Conservation (phyloP, 92 coral and sea anemone species). For the Zoanthus solanderi region DNA sequence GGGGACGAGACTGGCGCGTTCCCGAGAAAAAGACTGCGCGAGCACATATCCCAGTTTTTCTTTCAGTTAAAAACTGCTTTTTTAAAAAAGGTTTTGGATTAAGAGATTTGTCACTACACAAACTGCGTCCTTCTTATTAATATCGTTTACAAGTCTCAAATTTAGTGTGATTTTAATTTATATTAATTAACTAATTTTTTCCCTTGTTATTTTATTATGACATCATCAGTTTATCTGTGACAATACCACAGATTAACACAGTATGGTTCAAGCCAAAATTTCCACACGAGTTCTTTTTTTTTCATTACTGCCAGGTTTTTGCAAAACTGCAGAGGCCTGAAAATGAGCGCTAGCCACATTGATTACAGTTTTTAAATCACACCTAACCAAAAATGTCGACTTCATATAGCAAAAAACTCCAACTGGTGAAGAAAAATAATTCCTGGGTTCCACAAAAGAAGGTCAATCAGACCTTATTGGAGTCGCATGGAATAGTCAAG, state of each 20-base stretch:
- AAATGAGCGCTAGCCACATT: background rate
- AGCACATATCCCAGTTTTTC: too few relatives aligned
- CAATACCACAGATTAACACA: background rate
- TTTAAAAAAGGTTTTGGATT: too few relatives aligned
- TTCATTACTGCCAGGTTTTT: background rate
- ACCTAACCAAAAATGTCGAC: background rate
- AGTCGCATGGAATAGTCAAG: conserved; percentile 82
- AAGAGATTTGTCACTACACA: too few relatives aligned
- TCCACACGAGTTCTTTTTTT: background rate
- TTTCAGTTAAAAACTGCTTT: too few relatives aligned
- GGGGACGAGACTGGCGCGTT: too few relatives aligned
- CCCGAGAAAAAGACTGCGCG: too few relatives aligned
- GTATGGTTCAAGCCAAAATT: background rate
- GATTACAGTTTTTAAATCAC: background rate
- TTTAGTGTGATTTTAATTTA: too few relatives aligned
- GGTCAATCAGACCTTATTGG: conserved; percentile 63
- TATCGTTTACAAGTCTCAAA: too few relatives aligned
- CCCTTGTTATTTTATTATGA: background rate
- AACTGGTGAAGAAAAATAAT: conserved; percentile 81
- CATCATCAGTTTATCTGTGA: background rate
- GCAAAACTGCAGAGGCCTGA: background rate
- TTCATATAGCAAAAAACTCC: conserved; percentile 65
- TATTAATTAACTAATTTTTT: too few relatives aligned
- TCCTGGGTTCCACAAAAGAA: conserved; percentile 86
- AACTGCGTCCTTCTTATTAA: too few relatives aligned